These are phyloP conservation scores for Halcyon badia DNA, from an alignment of 2,797 vertebrate genomes.

Conservation along the genomic window DNA sequence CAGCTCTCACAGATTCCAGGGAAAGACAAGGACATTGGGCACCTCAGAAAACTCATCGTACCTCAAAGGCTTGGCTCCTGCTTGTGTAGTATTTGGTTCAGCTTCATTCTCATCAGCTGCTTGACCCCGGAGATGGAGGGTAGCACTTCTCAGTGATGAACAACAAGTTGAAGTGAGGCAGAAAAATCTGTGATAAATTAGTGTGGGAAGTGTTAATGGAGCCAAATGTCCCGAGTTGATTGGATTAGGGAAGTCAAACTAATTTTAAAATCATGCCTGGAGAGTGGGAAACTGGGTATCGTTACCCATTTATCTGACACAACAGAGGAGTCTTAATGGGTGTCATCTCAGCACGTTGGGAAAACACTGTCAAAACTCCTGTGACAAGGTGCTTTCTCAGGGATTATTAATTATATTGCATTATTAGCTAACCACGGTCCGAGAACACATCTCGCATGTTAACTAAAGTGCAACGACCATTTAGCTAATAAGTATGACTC, in stretches of 20 bases:
- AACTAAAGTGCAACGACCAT: slow-evolving; percentile 70
- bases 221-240: slow-evolving; percentile 52
- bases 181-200: slow-evolving; percentile 58
- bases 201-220: slow-evolving; percentile 58
- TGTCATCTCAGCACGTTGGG: slow-evolving; percentile 61
- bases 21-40: not conserved
- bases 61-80: not conserved
- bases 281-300: slow-evolving; percentile 20
- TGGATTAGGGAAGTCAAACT: slow-evolving; percentile 69
- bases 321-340: slow-evolving; percentile 59
- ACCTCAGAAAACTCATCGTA: not conserved
- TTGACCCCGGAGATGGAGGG: not conserved
- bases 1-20: not conserved
- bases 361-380: slow-evolving; percentile 68
- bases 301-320: slow-evolving; percentile 46
- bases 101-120: not conserved
- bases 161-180: slow-evolving; percentile 68
- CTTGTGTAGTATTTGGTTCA: not conserved
- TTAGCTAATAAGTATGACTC: slow-evolving; percentile 72
- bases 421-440: slow-evolving; percentile 73
- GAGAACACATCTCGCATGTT: slow-evolving; percentile 46
- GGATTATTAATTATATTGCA: slow-evolving; percentile 78
- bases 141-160: not conserved
- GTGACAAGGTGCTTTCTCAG: slow-evolving; percentile 80
- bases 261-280: slow-evolving; percentile 60